Conservation (phyloP, 2,888 invertebrate species). For the Acronicta psi region DNA sequence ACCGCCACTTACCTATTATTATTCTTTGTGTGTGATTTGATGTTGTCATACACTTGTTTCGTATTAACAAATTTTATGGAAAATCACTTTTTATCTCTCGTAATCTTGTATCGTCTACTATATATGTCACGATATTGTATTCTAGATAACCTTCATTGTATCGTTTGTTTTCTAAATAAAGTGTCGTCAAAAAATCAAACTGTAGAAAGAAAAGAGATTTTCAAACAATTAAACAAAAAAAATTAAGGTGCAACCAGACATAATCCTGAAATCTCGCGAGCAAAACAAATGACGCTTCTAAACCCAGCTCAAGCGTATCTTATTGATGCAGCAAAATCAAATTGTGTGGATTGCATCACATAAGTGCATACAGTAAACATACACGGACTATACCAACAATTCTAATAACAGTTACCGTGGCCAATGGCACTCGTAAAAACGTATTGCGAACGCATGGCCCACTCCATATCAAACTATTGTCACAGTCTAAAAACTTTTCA, state of each 20-base stretch:
- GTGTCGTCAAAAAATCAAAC: background rate
- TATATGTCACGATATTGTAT: too few relatives aligned
- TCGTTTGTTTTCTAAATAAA: background rate
- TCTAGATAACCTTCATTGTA: too few relatives aligned
- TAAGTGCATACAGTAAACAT: constrained; percentile 69
- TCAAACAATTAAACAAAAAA: constrained; percentile 3
- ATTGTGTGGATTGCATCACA: constrained; percentile 51
- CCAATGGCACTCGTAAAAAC: constrained; percentile 79
- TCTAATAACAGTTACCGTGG: constrained; percentile 77
- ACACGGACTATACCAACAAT: constrained; percentile 69
- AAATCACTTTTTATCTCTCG: too few relatives aligned
- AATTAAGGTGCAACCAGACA: constrained; percentile 9
- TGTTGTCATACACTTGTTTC: too few relatives aligned
- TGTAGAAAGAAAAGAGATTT: too few relatives aligned
- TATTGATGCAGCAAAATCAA: constrained; percentile 36
- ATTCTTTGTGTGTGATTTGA: too few relatives aligned
- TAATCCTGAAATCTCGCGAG: constrained; percentile 19
- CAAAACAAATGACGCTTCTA: constrained; percentile 24
- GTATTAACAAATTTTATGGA: too few relatives aligned
- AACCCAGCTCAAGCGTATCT: constrained; percentile 41
- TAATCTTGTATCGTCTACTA: too few relatives aligned
- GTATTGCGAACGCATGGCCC: constrained; percentile 75
- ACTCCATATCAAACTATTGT: constrained; percentile 29
- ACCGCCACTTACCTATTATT: too few relatives aligned
- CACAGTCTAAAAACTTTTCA: constrained; percentile 29